Evolutionary conservation across 2,888 invertebrate genomes (phyloP), one percentile per base, ranked within the genome.

Genomic region (Sympetrum striolatum): DNA sequence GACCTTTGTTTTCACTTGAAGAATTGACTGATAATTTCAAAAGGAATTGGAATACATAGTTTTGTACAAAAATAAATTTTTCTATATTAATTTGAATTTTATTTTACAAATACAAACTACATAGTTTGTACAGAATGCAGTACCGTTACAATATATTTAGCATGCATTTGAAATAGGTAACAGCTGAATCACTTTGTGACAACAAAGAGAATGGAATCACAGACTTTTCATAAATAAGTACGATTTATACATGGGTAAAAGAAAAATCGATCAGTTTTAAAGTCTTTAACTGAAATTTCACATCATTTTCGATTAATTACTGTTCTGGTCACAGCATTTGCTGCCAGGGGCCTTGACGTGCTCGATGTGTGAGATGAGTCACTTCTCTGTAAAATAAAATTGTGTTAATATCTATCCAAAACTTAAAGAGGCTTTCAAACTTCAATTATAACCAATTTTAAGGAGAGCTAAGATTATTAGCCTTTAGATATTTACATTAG

Each of bases 341-440:
- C 81, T 64, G 81, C 82, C 31, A 90, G 39, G 64, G 90, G 90
- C 44, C 90, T 81, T 82, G 90, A 90, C 31, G 81, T 73, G n/a
- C 91, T 92, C 48, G 93, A 92, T 91, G 92, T 93, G 86, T 93
- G 91, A 90, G 91, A 91, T 39, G 92, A 81, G 82, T 92, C 92
- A 81, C 91, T 92, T 90, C 91, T 91, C 92, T 92, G 92, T 37
- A 92, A 92, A 91, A 92, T 82, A 91, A 90, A 6, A n/a, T 64
- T 64, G 3, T 31, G 31, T 18, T 53, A 53, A 15, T 18, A 53
- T 18, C 18, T 53, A 18, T 18, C 53, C 8, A 18, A 1, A 18
- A 18, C 44, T 44, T 44, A 8, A 44, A 8, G n/a, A n/a, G n/a
- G n/a, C n/a, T n/a, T n/a, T n/a, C n/a, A n/a, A n/a, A n/a, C n/a